Percentiles rank a stretch among this genome's conserved stretches.
phyloP scores from a whole-genome alignment of 2,113 vertebrate species.

The Erythrocercus mccallii region DNA sequence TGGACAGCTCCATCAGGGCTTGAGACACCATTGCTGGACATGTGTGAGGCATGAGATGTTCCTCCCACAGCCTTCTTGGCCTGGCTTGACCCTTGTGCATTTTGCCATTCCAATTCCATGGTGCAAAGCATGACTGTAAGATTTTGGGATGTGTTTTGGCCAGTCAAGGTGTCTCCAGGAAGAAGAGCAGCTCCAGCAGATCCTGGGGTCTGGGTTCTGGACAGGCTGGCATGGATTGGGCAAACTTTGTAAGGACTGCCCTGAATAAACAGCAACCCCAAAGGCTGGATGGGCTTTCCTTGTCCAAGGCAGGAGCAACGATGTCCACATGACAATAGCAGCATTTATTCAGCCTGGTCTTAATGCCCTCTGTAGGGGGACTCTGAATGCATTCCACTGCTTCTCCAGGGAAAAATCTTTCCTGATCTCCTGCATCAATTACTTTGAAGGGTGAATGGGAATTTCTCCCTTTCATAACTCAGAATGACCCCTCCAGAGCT shows the following conservation, averaged over 20 bases:
- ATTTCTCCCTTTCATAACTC: neutral
- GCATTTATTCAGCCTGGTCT: neutral
- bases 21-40: neutral
- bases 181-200: neutral
- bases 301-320: neutral
- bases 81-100: neutral
- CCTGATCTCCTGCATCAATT: neutral
- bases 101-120: neutral
- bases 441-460: neutral
- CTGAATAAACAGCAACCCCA: neutral
- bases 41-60: neutral
- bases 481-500: neutral
- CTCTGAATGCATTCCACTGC: neutral
- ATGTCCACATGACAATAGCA: fast-evolving
- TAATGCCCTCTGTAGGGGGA: neutral
- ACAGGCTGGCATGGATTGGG: neutral
- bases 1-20: neutral
- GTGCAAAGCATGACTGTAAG: neutral
- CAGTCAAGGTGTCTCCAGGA: neutral
- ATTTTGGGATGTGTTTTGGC: neutral
- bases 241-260: neutral
- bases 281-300: neutral
- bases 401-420: neutral
- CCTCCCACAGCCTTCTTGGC: neutral
- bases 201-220: neutral